phyloP scores from a whole-genome alignment of 2,113 vertebrate genomes.

The Pleuronectes platessa region DNA sequence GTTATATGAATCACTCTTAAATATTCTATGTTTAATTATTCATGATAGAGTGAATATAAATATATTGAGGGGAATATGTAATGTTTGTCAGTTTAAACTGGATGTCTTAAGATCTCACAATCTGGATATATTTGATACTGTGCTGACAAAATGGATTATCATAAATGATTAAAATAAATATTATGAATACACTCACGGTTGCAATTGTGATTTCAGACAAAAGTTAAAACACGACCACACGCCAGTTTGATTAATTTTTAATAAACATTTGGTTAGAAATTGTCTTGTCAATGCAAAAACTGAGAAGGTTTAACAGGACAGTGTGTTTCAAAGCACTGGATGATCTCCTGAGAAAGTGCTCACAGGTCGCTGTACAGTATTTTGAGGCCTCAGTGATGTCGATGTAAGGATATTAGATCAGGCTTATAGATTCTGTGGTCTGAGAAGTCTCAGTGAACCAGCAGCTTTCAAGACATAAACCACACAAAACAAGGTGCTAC shows the following conservation, averaged over 20 bases:
- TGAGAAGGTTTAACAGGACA: constrained; percentile 5
- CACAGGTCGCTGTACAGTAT: constrained; percentile 13
- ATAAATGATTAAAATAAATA: constrained; percentile 33
- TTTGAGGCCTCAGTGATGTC: not conserved
- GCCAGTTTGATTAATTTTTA: constrained; percentile 10
- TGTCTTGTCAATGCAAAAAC: constrained; percentile 25
- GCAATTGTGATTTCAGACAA: not conserved
- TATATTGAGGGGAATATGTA: constrained; percentile 16
- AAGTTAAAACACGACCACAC: not conserved
- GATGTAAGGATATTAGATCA: not conserved
- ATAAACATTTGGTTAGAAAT: constrained; percentile 37
- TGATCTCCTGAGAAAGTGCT: constrained; percentile 41
- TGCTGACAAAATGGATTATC: not conserved
- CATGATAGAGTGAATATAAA: constrained; percentile 51
- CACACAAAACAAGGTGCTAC: not conserved
- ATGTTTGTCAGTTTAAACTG: constrained; percentile 4
- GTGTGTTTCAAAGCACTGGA: constrained; percentile 23
- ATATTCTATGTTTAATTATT: constrained; percentile 24
- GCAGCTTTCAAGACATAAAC: not conserved
- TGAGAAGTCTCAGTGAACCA: not conserved
- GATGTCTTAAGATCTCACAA: not conserved
- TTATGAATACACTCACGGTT: not conserved
- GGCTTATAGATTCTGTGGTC: not conserved
- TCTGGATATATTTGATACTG: not conserved
- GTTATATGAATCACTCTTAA: not conserved